These are phyloP conservation scores for Calephelis perditalis DNA, from an alignment of 2,888 invertebrate genomes.

Conservation along the genomic window DNA sequence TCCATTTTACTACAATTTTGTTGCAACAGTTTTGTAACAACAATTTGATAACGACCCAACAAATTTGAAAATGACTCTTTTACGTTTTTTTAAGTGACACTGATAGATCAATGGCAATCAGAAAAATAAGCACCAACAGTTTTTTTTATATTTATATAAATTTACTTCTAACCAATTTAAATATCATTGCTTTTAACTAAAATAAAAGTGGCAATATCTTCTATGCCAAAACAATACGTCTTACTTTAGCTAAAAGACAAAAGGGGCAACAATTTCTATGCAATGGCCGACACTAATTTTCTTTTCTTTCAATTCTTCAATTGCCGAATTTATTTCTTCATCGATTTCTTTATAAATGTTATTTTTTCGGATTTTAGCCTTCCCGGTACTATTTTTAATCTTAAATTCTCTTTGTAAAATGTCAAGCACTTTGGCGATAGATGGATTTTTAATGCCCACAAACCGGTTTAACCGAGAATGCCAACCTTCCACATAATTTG, in stretches of 20 bases:
- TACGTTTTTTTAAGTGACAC: constrained; percentile 4
- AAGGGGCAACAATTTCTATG: constrained; percentile 4
- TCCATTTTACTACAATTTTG: too few species aligned
- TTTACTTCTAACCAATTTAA: not conserved
- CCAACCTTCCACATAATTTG: constrained; percentile 1
- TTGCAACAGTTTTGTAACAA: too few species aligned
- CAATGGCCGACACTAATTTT: not conserved
- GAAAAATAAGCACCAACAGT: not conserved
- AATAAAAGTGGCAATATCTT: constrained; percentile 5
- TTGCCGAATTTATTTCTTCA: constrained; percentile 2
- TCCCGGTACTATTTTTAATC: constrained; percentile 1
- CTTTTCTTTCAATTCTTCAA: constrained; percentile 1
- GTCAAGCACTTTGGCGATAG: not conserved
- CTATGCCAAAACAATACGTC: not conserved
- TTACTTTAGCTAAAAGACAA: constrained; percentile 1
- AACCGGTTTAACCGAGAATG: not conserved
- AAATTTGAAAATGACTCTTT: too few species aligned
- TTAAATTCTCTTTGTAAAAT: constrained; percentile 1
- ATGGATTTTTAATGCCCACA: constrained; percentile 1
- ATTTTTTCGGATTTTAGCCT: constrained; percentile 2
- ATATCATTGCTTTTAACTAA: not conserved
- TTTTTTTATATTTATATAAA: constrained; percentile 5
- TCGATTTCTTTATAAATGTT: constrained; percentile 1
- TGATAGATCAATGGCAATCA: constrained; percentile 15
- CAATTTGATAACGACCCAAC: too few species aligned